A percentile compares a stretch with the other conserved stretches of the same genome.
Evolutionary conservation across 2,888 invertebrate genomes (phyloP).

Genomic region (Coleophora flavipennella): DNA sequence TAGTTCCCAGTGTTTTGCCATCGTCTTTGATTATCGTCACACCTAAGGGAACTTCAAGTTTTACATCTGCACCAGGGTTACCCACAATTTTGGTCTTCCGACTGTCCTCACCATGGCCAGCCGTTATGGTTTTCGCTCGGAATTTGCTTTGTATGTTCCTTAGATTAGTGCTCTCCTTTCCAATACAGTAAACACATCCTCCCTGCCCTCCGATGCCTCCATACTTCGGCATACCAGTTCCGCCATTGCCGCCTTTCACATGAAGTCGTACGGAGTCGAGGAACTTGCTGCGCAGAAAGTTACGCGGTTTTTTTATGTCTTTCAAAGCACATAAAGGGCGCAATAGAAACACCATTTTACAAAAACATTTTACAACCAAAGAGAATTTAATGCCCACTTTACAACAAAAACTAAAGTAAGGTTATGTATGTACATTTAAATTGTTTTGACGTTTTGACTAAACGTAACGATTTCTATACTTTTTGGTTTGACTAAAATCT

Average conservation of each 20-base stretch:
- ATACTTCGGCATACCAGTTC: conserved; percentile 79
- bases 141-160: conserved; percentile 61
- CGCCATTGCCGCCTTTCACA: conserved; percentile 88
- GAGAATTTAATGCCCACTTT: too few species aligned
- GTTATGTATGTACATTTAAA: too few species aligned
- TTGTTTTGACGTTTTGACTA: too few species aligned
- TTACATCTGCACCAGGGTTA: conserved; percentile 77
- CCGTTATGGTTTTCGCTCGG: conserved; percentile 74
- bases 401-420: too few species aligned
- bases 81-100: conserved; percentile 82
- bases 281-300: conserved; percentile 73
- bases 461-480: too few species aligned
- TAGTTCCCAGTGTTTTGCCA: conserved; percentile 78
- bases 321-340: conserved; percentile 54
- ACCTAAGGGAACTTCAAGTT: conserved; percentile 86
- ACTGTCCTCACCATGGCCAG: conserved; percentile 83
- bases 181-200: conserved; percentile 84
- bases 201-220: conserved; percentile 95
- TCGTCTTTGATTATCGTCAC: conserved; percentile 80
- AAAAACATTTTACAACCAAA: too few species aligned
- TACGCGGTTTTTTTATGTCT: conserved; percentile 63
- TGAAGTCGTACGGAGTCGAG: conserved; percentile 85
- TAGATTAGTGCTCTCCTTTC: conserved; percentile 75
- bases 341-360: conserved; percentile 62
- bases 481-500: too few species aligned